A percentile compares a stretch with the other conserved stretches of the same genome.
Evolutionary conservation across 1,140 invertebrate species (phyloP).

Genomic region (Cepaea nemoralis): DNA sequence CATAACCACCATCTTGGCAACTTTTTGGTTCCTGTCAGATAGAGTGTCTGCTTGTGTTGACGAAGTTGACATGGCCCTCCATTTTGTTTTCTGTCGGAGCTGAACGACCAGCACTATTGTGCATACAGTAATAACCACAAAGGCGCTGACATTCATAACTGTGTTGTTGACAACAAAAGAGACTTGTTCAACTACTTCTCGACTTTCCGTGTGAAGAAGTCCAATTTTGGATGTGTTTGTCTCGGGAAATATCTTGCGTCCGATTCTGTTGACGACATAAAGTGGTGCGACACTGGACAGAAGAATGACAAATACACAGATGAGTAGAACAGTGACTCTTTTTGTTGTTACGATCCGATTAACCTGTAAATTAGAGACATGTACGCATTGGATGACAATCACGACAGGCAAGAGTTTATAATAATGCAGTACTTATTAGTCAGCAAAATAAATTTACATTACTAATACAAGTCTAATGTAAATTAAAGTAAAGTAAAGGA

Average conservation of each 20-base stretch:
- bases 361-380: no score
- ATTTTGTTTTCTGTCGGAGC: background rate
- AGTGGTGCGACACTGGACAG: background rate
- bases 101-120: background rate
- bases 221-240: slow-evolving; percentile 4
- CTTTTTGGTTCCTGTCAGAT: background rate
- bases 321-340: background rate
- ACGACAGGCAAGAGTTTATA: no score
- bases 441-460: no score
- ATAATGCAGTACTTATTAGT: no score
- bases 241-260: background rate
- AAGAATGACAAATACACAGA: background rate
- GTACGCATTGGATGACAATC: no score
- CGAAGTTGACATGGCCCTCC: background rate
- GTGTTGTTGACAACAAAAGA: background rate
- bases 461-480: no score
- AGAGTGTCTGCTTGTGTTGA: background rate
- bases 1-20: slow-evolving; percentile 9
- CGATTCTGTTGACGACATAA: background rate
- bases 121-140: background rate
- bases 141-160: background rate
- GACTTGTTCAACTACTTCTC: background rate
- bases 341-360: no score
- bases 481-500: no score
- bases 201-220: background rate